Evolutionary conservation across 2,888 invertebrate genomes (phyloP), one percentile per base, ranked within the genome.

Genomic region (Tetheella fluctuosa): DNA sequence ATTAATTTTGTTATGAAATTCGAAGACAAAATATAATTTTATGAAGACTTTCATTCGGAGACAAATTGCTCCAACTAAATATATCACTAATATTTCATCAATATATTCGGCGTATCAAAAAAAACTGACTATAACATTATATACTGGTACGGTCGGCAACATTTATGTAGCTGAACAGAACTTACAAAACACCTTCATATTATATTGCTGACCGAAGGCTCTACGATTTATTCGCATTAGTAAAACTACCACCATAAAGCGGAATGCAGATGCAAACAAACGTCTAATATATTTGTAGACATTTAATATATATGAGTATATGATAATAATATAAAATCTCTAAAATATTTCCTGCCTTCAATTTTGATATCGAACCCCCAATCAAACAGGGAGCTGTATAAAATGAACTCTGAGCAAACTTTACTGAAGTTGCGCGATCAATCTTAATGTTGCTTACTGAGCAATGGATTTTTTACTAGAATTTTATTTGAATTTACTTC

Each of bases 361-460:
- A 28, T 13, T 53, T 30, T 34, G 54, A 30, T 28, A 54, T 34
- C 62, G 58, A 58, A 53, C 57, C 59, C 60, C 62, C 62, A 59
- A 58, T 54, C 54, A 66, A 68, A 64, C 62, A 68, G 69, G 64
- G 68, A 61, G 62, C 65, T 59, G 64, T 67, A 65, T 60, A 69
- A 25, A 23, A 68, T 64, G 54, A 65, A 79, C 73, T 73, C 70
- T 71, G 69, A 65, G 64, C 69, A 66, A 86, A 89, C 84, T 88
- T 86, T 76, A 74, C 77, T 74, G 69, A 85, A 89, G 83, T 87
- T 87, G 71, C 71, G 65, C 84, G 79, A 90, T 90, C 89, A 87
- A 90, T 90, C 90, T 89, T 89, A 84, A 86, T 89, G 89, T 87
- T 81, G 76, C 80, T 86, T 84, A 85, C 77, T 80, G 79, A 76